Conservation (phyloP, 1,140 invertebrate species). For the Drosophila truncata region DNA sequence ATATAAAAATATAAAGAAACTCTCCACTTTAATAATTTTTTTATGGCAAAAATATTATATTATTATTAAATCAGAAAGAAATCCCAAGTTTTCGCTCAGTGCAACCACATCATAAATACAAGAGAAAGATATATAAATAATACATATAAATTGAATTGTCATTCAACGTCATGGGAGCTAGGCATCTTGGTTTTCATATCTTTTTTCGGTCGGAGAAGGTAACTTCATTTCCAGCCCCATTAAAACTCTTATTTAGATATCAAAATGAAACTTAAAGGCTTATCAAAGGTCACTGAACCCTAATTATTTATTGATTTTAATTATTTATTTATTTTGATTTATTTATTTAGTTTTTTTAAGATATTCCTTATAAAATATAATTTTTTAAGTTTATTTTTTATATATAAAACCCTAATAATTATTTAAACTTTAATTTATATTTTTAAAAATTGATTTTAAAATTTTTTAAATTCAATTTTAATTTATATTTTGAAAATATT, state of each 20-base stretch:
- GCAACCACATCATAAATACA: neutral
- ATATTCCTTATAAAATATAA: neutral
- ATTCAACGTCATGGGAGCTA: slow-evolving; percentile 18
- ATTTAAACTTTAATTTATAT: too few relatives aligned
- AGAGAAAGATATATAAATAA: slow-evolving; percentile 10
- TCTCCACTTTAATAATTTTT: neutral
- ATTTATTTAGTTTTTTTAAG: neutral
- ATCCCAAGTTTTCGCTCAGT: neutral
- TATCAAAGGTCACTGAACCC: neutral
- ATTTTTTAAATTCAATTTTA: too few relatives aligned
- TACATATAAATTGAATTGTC: slow-evolving; percentile 19
- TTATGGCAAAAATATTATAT: too few relatives aligned
- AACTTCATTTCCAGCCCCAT: neutral
- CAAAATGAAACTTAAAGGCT: neutral
- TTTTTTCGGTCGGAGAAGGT: neutral
- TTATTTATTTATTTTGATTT: neutral
- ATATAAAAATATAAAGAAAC: too few relatives aligned
- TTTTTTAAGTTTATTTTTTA: too few relatives aligned
- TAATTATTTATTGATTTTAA: neutral
- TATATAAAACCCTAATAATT: neutral
- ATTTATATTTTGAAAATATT: too few relatives aligned
- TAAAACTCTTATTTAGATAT: neutral
- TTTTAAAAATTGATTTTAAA: too few relatives aligned
- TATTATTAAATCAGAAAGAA: neutral
- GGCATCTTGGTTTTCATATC: neutral